phyloP scores from a whole-genome alignment of 1,140 invertebrate genomes.

The Hermatobates lingyangjiaoensis region DNA sequence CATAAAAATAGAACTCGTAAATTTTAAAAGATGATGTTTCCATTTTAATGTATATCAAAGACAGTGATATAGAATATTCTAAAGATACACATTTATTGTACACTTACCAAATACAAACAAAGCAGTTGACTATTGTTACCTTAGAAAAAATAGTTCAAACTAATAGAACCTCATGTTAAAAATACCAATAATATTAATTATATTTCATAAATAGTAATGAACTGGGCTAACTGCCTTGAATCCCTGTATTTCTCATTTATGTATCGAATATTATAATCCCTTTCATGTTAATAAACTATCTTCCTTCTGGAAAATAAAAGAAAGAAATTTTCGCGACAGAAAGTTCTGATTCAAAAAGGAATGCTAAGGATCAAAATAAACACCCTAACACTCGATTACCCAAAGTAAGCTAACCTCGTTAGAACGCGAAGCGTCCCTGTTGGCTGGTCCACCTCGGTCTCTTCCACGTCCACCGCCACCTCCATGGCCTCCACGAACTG shows the following conservation, averaged over 20 bases:
- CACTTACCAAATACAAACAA: too few species aligned
- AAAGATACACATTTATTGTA: too few species aligned
- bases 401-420: conserved; percentile 23
- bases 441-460: conserved; percentile 13
- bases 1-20: too few species aligned
- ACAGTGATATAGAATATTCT: too few species aligned
- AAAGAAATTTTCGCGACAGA: background rate
- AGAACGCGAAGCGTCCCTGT: conserved; percentile 21
- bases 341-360: background rate
- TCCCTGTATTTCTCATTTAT: background rate
- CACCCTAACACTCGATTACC: background rate
- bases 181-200: too few species aligned
- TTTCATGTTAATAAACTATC: background rate
- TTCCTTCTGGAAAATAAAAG: background rate
- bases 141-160: too few species aligned
- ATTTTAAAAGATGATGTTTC: too few species aligned
- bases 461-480: conserved; percentile 6
- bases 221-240: too few species aligned
- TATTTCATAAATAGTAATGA: too few species aligned
- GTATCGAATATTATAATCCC: background rate
- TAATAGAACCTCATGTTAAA: too few species aligned
- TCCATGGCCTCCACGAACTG: conserved; percentile 17
- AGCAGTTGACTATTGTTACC: too few species aligned
- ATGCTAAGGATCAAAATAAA: background rate
- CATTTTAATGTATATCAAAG: too few species aligned